Percentiles rank a stretch among this genome's conserved stretches.
Evolutionary conservation across 2,888 invertebrate species (phyloP).

Genomic region (Anoplius nigerrimus): DNA sequence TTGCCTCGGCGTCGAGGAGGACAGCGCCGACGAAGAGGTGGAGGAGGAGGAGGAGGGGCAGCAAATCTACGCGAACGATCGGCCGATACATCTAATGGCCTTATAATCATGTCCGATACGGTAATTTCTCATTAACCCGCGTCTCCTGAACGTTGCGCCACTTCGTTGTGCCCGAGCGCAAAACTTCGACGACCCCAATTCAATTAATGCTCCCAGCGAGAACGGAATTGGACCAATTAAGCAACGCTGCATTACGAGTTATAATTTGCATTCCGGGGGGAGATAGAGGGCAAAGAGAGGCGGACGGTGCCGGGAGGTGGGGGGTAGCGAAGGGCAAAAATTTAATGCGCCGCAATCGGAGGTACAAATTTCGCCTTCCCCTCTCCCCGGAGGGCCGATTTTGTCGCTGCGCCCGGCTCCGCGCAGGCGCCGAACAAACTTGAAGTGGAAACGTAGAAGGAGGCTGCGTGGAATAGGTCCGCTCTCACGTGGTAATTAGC

Average conservation of each 20-base stretch:
- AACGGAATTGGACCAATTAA: neutral
- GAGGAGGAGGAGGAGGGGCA: too few species aligned
- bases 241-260: neutral
- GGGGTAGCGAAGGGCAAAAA: too few species aligned
- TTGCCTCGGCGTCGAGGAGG: too few species aligned
- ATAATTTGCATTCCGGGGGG: neutral
- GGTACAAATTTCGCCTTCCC: too few species aligned
- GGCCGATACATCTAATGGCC: neutral
- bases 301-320: neutral
- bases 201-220: slow-evolving; percentile 1
- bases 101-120: neutral
- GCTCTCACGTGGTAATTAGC: neutral
- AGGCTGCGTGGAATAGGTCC: neutral
- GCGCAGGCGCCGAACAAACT: neutral
- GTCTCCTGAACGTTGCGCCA: neutral
- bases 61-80: too few species aligned
- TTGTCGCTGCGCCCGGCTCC: too few species aligned
- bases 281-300: neutral
- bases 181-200: neutral
- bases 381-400: too few species aligned
- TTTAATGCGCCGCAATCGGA: too few species aligned
- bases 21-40: too few species aligned
- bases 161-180: neutral
- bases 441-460: too few species aligned
- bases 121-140: slow-evolving; percentile 2